A percentile compares a stretch with the other conserved stretches of the same genome.
Evolutionary conservation across 35 echinoderm and acorn worm genomes (phyloP).

Genomic region (Diadema setosum): DNA sequence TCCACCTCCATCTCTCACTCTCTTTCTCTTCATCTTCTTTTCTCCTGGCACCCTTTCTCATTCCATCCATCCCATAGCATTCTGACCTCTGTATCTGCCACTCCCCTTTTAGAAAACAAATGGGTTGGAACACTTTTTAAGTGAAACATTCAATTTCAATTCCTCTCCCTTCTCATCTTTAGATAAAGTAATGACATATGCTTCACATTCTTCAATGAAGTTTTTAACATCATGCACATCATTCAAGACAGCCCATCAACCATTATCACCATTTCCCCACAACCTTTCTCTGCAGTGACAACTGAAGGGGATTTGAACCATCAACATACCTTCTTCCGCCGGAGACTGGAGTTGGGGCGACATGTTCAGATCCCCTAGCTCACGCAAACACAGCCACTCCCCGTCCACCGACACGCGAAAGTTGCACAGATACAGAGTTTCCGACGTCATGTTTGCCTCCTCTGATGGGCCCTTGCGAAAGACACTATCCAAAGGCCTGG

Average conservation of each 20-base stretch:
- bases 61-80: background rate
- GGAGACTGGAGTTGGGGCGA: conserved; percentile 40
- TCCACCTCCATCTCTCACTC: background rate
- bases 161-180: too few species aligned
- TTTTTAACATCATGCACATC: too few species aligned
- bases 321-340: conserved; percentile 61
- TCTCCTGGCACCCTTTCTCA: background rate
- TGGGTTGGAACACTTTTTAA: too few species aligned
- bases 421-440: conserved; percentile 97
- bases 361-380: conserved; percentile 74
- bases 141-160: too few species aligned
- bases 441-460: conserved; percentile 60
- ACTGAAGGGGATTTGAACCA: background rate
- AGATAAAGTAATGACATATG: too few species aligned
- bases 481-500: too few species aligned
- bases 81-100: background rate
- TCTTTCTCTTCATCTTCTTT: background rate
- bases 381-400: conserved; percentile 93
- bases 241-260: too few species aligned
- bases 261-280: too few species aligned
- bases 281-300: too few species aligned
- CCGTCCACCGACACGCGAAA: conserved; percentile 98
- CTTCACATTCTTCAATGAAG: too few species aligned
- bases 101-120: too few species aligned
- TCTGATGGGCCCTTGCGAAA: too few species aligned